Evolutionary conservation across 2,113 vertebrate species (phyloP), one percentile per base, ranked within the genome.

Genomic region (Procavia capensis): DNA sequence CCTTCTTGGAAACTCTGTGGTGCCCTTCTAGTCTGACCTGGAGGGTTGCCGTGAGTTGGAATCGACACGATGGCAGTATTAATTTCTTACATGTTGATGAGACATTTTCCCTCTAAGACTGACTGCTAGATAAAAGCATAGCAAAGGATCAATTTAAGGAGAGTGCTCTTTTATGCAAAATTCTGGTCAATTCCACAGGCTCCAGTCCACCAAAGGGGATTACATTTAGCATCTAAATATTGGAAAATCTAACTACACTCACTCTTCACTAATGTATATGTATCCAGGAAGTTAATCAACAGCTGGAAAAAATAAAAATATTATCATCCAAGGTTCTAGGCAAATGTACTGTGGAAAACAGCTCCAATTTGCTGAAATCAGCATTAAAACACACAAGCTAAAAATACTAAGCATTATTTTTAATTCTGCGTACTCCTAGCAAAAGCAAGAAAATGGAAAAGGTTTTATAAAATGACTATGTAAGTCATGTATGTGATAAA

Each of bases 331-430:
- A 97, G 82, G 19, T 47, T 79, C n/a, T 85, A 75, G 59, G 50
- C 64, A 96, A 89, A 81, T 87, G 88, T 61, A 75, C 70, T 96
- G 63, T 81, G 57, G 6, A 95, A 93, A 83, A 66, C 95, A 64
- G 27, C 84, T 79, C 72, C 25, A 45, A n/a, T 85, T 92, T 97
- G 66, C 79, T 96, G 39, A 97, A 78, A 82, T 92, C 2, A 2
- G 41, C 43, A 68, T 70, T 87, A 94, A 95, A 66, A 41, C 14
- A 43, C 64, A 29, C 34, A 43, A 70, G 75, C 63, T 92, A 91
- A 96, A 91, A 90, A 63, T 81, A 88, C 79, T 22, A 85, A 83
- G 75, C 29, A 82, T 47, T 88, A 50, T 79, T 96, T 92, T 81
- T 39, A 78, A 66, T 85, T 79, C 5, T 92, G 11, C 5, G n/a